Conservation (phyloP, 2,888 invertebrate species). For the Copidosoma aretas region DNA sequence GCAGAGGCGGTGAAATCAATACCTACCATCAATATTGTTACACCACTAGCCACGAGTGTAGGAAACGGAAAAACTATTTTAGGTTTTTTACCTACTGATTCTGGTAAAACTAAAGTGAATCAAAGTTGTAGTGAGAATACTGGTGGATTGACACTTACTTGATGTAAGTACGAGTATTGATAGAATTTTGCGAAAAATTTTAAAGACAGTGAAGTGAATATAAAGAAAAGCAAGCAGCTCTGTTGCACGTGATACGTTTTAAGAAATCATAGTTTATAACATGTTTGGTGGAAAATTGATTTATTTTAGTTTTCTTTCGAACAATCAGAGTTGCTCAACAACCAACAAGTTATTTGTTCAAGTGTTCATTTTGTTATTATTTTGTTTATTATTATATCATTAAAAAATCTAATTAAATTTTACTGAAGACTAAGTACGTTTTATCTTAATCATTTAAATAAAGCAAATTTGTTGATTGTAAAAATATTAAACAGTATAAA, state of each 20-base stretch:
- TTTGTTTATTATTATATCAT: conserved; percentile 6
- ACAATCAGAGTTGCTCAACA: not conserved
- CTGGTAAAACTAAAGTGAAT: conserved; percentile 17
- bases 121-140: conserved; percentile 40
- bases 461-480: not conserved
- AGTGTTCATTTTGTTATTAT: not conserved
- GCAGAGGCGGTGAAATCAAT: conserved; percentile 46
- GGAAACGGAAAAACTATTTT: conserved; percentile 19
- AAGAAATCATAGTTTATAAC: not conserved
- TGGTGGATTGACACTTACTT: conserved; percentile 36
- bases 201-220: too few relatives aligned
- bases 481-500: not conserved
- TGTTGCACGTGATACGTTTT: not conserved
- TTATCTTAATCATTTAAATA: not conserved
- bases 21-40: conserved; percentile 48
- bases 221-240: not conserved
- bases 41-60: conserved; percentile 19
- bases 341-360: not conserved
- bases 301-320: not conserved
- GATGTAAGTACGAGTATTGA: conserved; percentile 25
- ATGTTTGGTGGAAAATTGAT: not conserved
- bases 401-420: not conserved
- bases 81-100: conserved; percentile 5
- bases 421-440: not conserved
- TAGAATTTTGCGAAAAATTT: too few relatives aligned